Percentiles rank a stretch among this genome's conserved stretches.
phyloP scores from a whole-genome alignment of 2,797 vertebrate genomes.

The Molossus molossus region DNA sequence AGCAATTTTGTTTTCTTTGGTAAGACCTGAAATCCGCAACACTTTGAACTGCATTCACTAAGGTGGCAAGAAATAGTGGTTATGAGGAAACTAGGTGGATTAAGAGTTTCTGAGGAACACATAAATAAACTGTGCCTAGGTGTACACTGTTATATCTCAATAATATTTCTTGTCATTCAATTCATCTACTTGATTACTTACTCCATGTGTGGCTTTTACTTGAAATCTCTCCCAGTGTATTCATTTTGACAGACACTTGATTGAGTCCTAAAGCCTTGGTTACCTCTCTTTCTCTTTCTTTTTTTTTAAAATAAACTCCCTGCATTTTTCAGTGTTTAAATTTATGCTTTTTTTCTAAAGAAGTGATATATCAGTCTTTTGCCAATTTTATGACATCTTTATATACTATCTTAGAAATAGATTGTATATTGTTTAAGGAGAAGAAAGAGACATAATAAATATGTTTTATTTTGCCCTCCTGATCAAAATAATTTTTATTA shows the following conservation, averaged over 20 bases:
- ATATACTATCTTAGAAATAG: neutral
- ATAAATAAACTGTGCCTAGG: conserved; percentile 37
- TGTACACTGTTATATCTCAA: neutral
- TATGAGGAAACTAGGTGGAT: conserved; percentile 60
- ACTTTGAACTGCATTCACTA: conserved; percentile 78
- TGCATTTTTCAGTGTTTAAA: neutral
- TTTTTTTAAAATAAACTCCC: neutral
- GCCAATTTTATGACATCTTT: neutral
- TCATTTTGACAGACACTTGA: neutral
- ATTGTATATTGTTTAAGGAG: neutral
- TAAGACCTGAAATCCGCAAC: conserved; percentile 80
- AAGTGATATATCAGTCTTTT: conserved; percentile 33
- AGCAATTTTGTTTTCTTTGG: conserved; percentile 87
- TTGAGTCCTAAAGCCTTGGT: conserved; percentile 12
- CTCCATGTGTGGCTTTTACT: neutral
- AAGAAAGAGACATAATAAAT: neutral
- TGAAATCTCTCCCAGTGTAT: conserved; percentile 7
- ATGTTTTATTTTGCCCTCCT: neutral
- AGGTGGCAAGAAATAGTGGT: conserved; percentile 65
- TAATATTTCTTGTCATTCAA: conserved; percentile 69
- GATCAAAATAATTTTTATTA: neutral
- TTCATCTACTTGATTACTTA: conserved; percentile 29
- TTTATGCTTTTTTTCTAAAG: neutral
- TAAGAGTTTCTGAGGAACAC: conserved; percentile 71
- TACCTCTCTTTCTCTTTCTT: neutral